A percentile compares a stretch with the other conserved stretches of the same genome.
Conservation (phyloP, 2,797 vertebrate species). For the Hemibagrus guttatus region DNA sequence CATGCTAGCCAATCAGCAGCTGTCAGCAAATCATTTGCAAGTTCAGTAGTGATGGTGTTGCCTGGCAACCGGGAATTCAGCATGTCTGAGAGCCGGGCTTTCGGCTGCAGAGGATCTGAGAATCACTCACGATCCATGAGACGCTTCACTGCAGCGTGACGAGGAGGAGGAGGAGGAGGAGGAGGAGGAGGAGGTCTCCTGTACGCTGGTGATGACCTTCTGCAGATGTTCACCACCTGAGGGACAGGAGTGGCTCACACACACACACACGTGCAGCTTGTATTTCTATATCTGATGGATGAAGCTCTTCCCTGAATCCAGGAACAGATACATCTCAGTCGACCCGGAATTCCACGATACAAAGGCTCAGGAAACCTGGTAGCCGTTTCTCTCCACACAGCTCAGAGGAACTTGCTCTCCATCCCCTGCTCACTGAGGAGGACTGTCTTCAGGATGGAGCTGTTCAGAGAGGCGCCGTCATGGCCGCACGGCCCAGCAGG, state of each 20-base stretch:
- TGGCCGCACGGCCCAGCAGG: background rate
- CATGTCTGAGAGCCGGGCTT: constrained; percentile 64
- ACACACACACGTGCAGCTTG: background rate
- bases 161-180: background rate
- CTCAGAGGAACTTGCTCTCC: background rate
- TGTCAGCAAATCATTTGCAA: constrained; percentile 75
- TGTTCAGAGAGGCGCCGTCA: background rate
- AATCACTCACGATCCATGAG: background rate
- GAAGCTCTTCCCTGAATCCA: background rate
- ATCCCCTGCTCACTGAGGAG: no score
- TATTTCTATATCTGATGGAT: background rate
- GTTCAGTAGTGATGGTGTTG: constrained; percentile 82
- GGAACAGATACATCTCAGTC: background rate
- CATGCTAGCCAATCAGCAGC: constrained; percentile 64
- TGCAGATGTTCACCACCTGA: constrained; percentile 20
- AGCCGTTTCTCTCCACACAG: background rate
- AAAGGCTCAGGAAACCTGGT: background rate
- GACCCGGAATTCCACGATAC: constrained; percentile 1
- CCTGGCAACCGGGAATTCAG: constrained; percentile 77
- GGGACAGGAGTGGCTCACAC: background rate
- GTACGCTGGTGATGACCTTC: background rate
- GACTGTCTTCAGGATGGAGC: constrained; percentile 12
- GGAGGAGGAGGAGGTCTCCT: background rate
- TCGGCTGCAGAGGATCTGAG: background rate
- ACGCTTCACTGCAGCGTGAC: constrained; percentile 8